phyloP scores from a whole-genome alignment of 2,797 vertebrate species.

The Labeo calbasu region DNA sequence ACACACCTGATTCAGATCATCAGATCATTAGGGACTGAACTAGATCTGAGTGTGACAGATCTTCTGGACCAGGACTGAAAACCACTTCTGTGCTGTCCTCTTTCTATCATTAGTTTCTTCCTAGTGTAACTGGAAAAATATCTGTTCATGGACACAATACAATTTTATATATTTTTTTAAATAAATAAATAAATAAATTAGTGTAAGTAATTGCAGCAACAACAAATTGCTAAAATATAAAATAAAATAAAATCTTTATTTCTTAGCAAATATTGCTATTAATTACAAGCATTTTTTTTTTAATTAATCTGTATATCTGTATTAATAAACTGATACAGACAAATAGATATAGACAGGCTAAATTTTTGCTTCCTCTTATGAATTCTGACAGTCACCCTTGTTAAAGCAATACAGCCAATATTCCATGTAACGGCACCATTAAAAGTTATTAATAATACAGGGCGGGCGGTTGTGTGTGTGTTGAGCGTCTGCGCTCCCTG shows the following conservation, averaged over 20 bases:
- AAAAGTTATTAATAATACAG: conserved; percentile 89
- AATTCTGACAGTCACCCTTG: conserved; percentile 70
- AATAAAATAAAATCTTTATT: not conserved
- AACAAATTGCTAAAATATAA: not conserved
- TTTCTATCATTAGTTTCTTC: conserved; percentile 15
- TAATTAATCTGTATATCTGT: not conserved
- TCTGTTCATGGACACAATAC: conserved; percentile 8
- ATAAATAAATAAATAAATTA: not conserved
- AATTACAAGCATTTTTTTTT: not conserved
- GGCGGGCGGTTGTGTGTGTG: conserved; percentile 70
- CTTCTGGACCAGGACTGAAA: not conserved
- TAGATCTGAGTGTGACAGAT: not conserved
- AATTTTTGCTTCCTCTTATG: conserved; percentile 20
- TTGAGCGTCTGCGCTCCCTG: conserved; percentile 64
- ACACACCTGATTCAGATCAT: conserved; percentile 6
- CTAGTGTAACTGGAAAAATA: conserved; percentile 22
- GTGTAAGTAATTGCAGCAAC: not conserved
- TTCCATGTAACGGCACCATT: conserved; percentile 84
- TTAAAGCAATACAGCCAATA: conserved; percentile 77
- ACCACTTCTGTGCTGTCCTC: not conserved
- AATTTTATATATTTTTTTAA: conserved; percentile 16
- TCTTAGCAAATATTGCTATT: not conserved
- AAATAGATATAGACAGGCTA: not conserved
- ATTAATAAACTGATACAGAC: not conserved
- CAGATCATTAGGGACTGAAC: not conserved